These are phyloP conservation scores for Nymphicus hollandicus DNA, from an alignment of 2,113 vertebrate species.

Conservation along the genomic window DNA sequence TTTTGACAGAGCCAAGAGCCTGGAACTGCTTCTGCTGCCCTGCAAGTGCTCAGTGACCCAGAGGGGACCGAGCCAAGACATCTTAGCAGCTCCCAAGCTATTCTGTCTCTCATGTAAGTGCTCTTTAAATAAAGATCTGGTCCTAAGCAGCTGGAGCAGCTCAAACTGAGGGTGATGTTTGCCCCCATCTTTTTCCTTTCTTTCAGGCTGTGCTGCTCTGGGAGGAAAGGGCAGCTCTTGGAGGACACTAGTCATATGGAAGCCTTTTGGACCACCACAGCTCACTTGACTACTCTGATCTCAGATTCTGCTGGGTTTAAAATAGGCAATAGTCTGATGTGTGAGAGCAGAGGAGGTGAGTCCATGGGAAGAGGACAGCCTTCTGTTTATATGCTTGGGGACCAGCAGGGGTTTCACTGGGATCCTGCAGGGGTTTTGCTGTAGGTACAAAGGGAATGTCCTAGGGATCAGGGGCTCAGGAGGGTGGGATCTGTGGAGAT, in stretches of 20 bases:
- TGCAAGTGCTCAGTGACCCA: background rate
- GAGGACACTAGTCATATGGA: background rate
- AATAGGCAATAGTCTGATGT: background rate
- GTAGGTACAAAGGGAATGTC: background rate
- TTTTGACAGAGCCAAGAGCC: conserved; percentile 23
- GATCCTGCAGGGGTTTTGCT: background rate
- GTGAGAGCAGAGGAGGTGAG: conserved; percentile 1
- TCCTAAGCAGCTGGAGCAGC: background rate
- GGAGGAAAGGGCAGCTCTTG: conserved; percentile 2
- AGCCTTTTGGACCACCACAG: background rate
- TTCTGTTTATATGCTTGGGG: background rate
- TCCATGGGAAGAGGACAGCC: background rate
- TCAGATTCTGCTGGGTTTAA: background rate
- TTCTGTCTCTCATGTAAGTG: conserved; percentile 5
- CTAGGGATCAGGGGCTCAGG: background rate
- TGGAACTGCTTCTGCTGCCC: conserved; percentile 14
- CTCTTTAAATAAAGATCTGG: background rate
- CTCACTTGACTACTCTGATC: background rate
- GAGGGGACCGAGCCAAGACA: background rate
- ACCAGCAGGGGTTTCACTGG: background rate
- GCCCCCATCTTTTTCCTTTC: background rate
- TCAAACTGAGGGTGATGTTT: background rate
- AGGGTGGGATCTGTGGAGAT: background rate
- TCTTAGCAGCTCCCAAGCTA: background rate
- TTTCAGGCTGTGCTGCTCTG: conserved; percentile 6